Evolutionary conservation across 1,140 invertebrate genomes (phyloP).

Genomic region (Eubasilissa regina): DNA sequence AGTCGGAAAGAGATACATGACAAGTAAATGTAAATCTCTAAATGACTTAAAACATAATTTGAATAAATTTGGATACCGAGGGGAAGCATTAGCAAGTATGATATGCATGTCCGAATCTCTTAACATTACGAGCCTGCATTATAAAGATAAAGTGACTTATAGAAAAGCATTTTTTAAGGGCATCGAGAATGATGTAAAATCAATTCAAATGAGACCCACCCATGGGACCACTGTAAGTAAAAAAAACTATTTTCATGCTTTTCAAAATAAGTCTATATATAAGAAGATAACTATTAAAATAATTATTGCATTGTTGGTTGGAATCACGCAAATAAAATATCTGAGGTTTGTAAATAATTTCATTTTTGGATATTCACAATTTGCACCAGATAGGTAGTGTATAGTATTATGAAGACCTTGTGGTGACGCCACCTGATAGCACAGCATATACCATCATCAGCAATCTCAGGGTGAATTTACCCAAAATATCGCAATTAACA

Average conservation of each 20-base stretch:
- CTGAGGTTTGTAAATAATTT: too few species aligned
- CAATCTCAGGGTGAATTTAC: too few species aligned
- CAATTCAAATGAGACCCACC: slow-evolving; percentile 55
- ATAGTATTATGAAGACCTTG: too few species aligned
- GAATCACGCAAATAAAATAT: too few species aligned
- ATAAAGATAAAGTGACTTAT: slow-evolving; percentile 65
- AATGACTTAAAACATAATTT: slow-evolving; percentile 69
- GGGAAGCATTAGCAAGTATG: slow-evolving; percentile 76
- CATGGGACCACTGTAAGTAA: slow-evolving; percentile 54
- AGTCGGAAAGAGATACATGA: slow-evolving; percentile 73
- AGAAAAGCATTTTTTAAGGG: slow-evolving; percentile 68
- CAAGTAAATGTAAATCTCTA: slow-evolving; percentile 74
- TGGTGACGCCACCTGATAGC: too few species aligned
- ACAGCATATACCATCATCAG: too few species aligned
- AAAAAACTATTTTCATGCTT: neutral
- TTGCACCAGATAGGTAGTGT: too few species aligned
- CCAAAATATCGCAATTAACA: too few species aligned
- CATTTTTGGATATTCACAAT: too few species aligned
- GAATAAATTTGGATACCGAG: slow-evolving; percentile 73
- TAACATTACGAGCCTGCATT: slow-evolving; percentile 68
- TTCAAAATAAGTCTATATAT: too few species aligned
- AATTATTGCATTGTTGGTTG: too few species aligned
- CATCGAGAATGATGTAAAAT: slow-evolving; percentile 57
- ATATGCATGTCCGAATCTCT: slow-evolving; percentile 68
- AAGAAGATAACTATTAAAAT: too few species aligned